Evolutionary conservation across 2,888 invertebrate genomes (phyloP).

Genomic region (Diadegma fenestrale): DNA sequence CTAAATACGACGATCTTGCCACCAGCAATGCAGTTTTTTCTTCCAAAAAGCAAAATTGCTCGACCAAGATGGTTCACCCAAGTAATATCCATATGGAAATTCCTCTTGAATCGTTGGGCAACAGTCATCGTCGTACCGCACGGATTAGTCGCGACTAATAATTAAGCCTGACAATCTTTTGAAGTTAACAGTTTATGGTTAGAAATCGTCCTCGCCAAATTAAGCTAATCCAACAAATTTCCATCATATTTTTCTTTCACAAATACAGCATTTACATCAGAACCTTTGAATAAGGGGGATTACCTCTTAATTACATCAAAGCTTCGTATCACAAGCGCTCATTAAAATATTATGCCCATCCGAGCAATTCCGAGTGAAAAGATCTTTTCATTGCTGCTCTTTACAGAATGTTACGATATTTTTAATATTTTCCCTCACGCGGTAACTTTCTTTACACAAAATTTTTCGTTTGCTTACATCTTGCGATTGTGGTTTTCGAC

Average conservation of each 20-base stretch:
- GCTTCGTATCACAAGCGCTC: background rate
- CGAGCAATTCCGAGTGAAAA: slow-evolving; percentile 23
- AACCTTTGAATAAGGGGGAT: background rate
- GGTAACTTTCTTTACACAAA: background rate
- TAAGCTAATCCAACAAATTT: slow-evolving; percentile 3
- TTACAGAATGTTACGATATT: background rate
- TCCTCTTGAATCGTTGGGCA: slow-evolving; percentile 1
- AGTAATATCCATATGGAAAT: slow-evolving; percentile 14
- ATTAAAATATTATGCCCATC: slow-evolving; percentile 42
- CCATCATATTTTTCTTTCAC: background rate
- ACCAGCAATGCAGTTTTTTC: background rate
- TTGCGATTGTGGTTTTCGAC: background rate
- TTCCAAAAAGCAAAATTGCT: background rate
- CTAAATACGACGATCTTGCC: background rate
- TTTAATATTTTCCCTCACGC: background rate
- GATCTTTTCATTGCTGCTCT: slow-evolving; percentile 4
- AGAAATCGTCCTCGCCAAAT: slow-evolving; percentile 30
- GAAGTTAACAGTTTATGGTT: slow-evolving; percentile 18
- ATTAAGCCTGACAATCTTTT: slow-evolving; percentile 22
- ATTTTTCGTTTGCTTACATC: background rate
- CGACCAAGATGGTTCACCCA: background rate
- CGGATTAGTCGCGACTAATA: slow-evolving; percentile 37
- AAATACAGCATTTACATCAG: background rate
- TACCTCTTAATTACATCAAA: background rate
- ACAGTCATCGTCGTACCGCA: background rate